Evolutionary conservation across 2,113 vertebrate species (phyloP).

Genomic region (Cephalopholis sonnerati): DNA sequence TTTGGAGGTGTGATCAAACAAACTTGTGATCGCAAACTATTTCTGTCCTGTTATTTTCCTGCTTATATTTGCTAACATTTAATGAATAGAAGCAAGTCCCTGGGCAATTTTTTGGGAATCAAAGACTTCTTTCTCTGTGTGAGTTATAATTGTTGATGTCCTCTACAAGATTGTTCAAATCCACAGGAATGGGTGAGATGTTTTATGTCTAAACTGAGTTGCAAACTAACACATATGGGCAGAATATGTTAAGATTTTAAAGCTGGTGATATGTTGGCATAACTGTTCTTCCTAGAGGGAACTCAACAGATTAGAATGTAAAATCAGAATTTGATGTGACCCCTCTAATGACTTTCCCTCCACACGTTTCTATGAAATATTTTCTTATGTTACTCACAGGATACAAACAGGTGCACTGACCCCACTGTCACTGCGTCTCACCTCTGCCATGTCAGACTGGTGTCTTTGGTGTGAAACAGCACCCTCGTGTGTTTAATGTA

Average conservation of each 20-base stretch:
- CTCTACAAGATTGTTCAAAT: background rate
- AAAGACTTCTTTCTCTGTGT: background rate
- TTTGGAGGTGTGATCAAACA: background rate
- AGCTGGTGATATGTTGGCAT: background rate
- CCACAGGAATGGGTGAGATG: background rate
- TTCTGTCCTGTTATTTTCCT: background rate
- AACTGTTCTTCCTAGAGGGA: background rate
- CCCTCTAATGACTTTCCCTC: background rate
- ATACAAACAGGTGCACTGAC: slow-evolving; percentile 48
- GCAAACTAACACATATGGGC: background rate
- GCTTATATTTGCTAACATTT: background rate
- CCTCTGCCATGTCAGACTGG: background rate
- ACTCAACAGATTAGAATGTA: background rate
- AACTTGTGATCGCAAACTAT: background rate
- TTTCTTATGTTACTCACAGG: background rate
- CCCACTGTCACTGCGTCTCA: slow-evolving; percentile 2
- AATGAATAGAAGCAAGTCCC: background rate
- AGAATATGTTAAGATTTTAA: background rate
- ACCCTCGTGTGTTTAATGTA: slow-evolving; percentile 57
- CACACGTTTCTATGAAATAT: background rate
- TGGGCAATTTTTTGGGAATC: background rate
- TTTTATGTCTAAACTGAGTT: background rate
- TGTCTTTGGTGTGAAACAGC: slow-evolving; percentile 61
- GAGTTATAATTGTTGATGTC: background rate
- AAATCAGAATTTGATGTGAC: background rate